These are phyloP conservation scores for Temnothorax nylanderi DNA, from an alignment of 1,140 invertebrate genomes.

Conservation along the genomic window DNA sequence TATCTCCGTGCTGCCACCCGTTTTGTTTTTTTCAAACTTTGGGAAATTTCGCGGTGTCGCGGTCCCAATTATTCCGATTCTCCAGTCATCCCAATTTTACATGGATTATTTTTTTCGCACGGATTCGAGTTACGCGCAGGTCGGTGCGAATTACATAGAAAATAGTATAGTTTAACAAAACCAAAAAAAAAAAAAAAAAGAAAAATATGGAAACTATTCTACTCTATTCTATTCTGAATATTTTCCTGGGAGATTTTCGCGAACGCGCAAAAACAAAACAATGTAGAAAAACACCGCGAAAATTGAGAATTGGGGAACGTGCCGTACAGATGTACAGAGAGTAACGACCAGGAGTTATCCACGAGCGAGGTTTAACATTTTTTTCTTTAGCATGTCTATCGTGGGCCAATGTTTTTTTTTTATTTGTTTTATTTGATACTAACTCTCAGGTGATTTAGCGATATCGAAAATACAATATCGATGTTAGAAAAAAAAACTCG, in stretches of 20 bases:
- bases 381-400: not conserved
- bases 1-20: not conserved
- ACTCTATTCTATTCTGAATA: conserved; percentile 20
- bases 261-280: conserved; percentile 23
- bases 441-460: not conserved
- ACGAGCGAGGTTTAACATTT: conserved; percentile 2
- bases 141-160: conserved; percentile 20
- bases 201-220: conserved; percentile 6
- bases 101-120: conserved; percentile 16
- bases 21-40: too few species aligned
- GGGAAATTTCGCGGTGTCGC: conserved; percentile 2
- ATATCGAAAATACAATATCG: not conserved
- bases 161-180: not conserved
- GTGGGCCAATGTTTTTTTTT: not conserved
- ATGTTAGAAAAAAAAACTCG: not conserved
- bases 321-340: not conserved
- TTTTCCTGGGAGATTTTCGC: conserved; percentile 44
- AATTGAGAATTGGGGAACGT: conserved; percentile 27
- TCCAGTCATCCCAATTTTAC: conserved; percentile 22
- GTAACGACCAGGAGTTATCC: conserved; percentile 7
- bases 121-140: not conserved
- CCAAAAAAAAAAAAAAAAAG: not conserved
- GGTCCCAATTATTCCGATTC: conserved; percentile 40
- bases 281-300: conserved; percentile 8
- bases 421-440: not conserved